A percentile compares a stretch with the other conserved stretches of the same genome.
phyloP scores from a whole-genome alignment of 2,888 invertebrate species.

The Campopleginae sp. region DNA sequence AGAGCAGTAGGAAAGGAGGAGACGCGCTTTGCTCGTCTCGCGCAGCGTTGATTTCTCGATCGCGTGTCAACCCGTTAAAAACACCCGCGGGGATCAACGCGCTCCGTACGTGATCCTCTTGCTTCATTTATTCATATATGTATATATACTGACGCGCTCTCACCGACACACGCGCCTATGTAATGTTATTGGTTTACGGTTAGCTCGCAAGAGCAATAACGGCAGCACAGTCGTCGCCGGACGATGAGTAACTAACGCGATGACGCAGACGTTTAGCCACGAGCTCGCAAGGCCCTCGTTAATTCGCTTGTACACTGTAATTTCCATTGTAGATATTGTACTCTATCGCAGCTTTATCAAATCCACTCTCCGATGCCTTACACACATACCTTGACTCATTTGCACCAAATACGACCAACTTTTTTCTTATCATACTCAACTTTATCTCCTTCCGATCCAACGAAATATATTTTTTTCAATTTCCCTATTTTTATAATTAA shows the following conservation, averaged over 20 bases:
- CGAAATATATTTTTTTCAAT: no score
- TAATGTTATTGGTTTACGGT: slow-evolving; percentile 3
- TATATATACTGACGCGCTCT: neutral
- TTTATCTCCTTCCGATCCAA: no score
- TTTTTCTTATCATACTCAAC: neutral
- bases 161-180: neutral
- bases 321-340: slow-evolving; percentile 38
- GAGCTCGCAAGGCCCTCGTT: slow-evolving; percentile 60
- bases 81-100: slow-evolving; percentile 63
- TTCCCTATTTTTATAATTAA: no score
- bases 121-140: slow-evolving; percentile 1
- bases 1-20: slow-evolving; percentile 21
- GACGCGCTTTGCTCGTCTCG: slow-evolving; percentile 34
- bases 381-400: neutral
- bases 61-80: slow-evolving; percentile 63
- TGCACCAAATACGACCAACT: neutral
- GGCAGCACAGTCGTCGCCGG: slow-evolving; percentile 37
- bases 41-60: slow-evolving; percentile 62
- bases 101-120: slow-evolving; percentile 49
- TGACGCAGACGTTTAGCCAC: slow-evolving; percentile 66
- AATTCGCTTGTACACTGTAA: slow-evolving; percentile 55
- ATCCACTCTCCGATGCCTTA: neutral
- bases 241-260: slow-evolving; percentile 64
- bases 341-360: slow-evolving; percentile 24
- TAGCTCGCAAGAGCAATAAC: slow-evolving; percentile 24